phyloP scores from a whole-genome alignment of 53 echinoderm and acorn worm species.

The Paracentrotus lividus region DNA sequence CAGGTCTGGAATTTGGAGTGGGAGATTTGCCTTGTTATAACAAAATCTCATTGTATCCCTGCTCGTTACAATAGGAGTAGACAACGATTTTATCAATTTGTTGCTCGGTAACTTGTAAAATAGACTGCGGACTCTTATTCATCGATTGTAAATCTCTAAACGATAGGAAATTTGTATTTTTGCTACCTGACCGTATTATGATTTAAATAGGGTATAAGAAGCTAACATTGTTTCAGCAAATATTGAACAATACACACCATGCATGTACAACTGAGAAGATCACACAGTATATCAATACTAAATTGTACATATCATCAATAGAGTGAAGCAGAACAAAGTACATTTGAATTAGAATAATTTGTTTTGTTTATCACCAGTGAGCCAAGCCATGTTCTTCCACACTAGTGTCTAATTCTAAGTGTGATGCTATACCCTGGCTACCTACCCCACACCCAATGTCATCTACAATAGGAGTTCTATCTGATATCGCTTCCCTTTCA shows the following conservation, averaged over 20 bases:
- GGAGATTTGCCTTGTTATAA: no score
- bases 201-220: not conserved
- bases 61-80: no score
- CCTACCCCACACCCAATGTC: slow-evolving; percentile 46
- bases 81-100: no score
- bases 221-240: not conserved
- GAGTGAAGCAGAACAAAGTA: not conserved
- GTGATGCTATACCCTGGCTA: slow-evolving; percentile 52
- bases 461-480: slow-evolving; percentile 44
- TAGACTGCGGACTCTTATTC: no score
- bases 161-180: not conserved
- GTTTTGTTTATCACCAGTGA: slow-evolving; percentile 34
- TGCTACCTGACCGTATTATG: not conserved
- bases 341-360: no score
- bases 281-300: not conserved
- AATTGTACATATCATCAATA: not conserved
- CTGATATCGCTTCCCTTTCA: not conserved
- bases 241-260: not conserved
- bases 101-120: no score
- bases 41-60: no score
- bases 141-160: not conserved
- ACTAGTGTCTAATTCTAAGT: slow-evolving; percentile 47
- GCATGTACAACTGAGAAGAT: not conserved
- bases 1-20: no score
- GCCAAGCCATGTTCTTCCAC: slow-evolving; percentile 46